phyloP scores from a whole-genome alignment of 2,888 invertebrate genomes.

The Timema podura region DNA sequence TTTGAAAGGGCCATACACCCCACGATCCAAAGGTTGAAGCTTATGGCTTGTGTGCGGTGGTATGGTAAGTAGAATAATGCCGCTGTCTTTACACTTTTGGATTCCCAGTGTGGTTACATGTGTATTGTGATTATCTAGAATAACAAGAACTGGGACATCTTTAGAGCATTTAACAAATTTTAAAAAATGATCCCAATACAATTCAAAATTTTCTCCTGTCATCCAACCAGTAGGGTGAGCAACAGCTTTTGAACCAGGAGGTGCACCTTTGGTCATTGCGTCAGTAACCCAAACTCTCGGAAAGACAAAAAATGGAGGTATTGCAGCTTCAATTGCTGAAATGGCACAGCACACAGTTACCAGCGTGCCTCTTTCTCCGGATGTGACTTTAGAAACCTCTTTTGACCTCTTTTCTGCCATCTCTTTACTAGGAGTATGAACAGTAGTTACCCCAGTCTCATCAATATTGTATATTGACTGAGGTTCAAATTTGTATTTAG shows the following conservation, averaged over 20 bases:
- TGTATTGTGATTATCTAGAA: no score
- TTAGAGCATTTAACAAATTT: constrained; percentile 20
- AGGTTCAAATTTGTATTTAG: constrained; percentile 21
- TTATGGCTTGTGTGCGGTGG: constrained; percentile 44
- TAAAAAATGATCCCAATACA: constrained; percentile 27
- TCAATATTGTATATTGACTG: constrained; percentile 26
- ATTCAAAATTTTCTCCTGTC: constrained; percentile 35
- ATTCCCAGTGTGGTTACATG: no score
- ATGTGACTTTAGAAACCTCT: constrained; percentile 37
- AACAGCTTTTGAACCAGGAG: constrained; percentile 31
- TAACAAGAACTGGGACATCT: constrained; percentile 31
- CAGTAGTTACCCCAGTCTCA: constrained; percentile 27
- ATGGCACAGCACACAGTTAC: constrained; percentile 33
- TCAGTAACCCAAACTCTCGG: constrained; percentile 31
- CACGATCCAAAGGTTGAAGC: constrained; percentile 44
- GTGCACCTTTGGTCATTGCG: constrained; percentile 30
- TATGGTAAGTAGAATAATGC: constrained; percentile 42
- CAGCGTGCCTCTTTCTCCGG: constrained; percentile 36
- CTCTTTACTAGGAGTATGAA: constrained; percentile 20
- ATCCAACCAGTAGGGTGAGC: constrained; percentile 38
- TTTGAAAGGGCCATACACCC: constrained; percentile 43
- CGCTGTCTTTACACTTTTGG: constrained; percentile 40
- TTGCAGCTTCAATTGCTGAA: constrained; percentile 32
- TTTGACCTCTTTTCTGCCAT: constrained; percentile 22
- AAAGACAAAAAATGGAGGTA: constrained; percentile 37